Base-by-base conservation (phyloP, 2,797 vertebrate genomes). In the Astyanax mexicanus region DNA sequence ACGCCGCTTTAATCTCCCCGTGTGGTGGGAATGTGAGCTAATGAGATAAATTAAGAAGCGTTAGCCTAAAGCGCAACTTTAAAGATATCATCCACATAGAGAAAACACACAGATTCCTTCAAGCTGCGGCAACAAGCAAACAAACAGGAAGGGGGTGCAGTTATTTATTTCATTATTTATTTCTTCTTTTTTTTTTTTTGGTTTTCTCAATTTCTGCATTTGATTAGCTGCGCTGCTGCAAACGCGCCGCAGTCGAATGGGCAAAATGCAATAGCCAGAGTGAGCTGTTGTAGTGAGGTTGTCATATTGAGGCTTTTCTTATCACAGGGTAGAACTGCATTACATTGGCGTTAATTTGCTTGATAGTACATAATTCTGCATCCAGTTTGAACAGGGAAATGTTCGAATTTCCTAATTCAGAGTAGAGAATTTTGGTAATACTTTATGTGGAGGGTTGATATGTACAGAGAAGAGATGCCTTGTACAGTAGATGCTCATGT, bases 21-120 rank as follows among this genome's bases (percentile, higher is more conserved):
- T 87, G 84, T 87, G 85, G 72, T 66, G 13, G 86, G 88, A 85
- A 88, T 88, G 80, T 89, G 84, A 90, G 84, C 87, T 88, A 90
- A 90, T 88, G 85, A 89, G 88, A 89, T 90, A 84, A 90, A 90
- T 90, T 78, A 86, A 86, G 81, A 87, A 85, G 80, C 42, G 71
- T 80, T 86, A 73, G 88, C 90, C 88, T 23, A 60, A 80, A 90
- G 87, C 87, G 38, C 86, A 73, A 86, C 73, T 84, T 81, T 57
- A 69, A 83, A 83, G 58, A 69, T 73, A 75, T 72, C 70, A 51
- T 76, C 69, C 67, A 47, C 74, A 54, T 64, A 57, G 29, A 38
- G 45, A 70, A 58, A 25, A 45, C 58, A 49, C 25, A 45, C 58
- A 49, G 44, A 74, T 74, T 37, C 60, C 64, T 66, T 75, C 19